Evolutionary conservation across 2,113 vertebrate genomes (phyloP), one percentile per base, ranked within the genome.

Genomic region (Burhinus bistriatus): DNA sequence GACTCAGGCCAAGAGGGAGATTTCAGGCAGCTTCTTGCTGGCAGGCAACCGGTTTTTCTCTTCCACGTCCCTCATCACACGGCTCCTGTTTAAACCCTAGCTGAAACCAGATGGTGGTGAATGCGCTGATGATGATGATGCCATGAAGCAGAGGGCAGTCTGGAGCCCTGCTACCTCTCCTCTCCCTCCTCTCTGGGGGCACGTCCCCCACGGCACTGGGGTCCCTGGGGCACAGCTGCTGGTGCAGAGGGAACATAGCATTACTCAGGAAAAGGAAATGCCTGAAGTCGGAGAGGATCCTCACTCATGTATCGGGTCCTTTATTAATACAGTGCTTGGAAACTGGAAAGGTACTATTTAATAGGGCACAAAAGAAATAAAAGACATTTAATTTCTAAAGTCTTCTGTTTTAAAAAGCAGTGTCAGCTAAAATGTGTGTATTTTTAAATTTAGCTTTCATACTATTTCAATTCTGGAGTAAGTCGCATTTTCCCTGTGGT

Each of bases 401-500:
- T 23, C 25, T 84, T 87, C 68, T 84, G 16, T 69, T 92, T 69
- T 57, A 72, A 87, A 71, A 44, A 85, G 58, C 40, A 76, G 9
- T n/a, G 40, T 65, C 78, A 95, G 81, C 65, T 87, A 57, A 79
- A 93, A 79, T 79, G 20, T 51, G 38, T 70, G 5, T 75, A 14
- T 75, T 95, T 95, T 96, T 72, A 59, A 91, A 87, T 94, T 59
- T 79, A 87, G n/a, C 73, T 94, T 91, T 94, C 54, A n/a, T 77
- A 55, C 15, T 58, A 1, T 29, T 38, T 66, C 66, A 59, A 1
- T 93, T 73, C 32, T 51, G 87, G 73, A 83, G 66, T 30, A 27
- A 58, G 38, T 65, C 73, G 40, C 12, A 25, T 81, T 95, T 93
- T 76, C 25, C 61, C 52, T 0, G 2, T 49, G 44, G 42, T 70